Percentiles rank a stretch among this genome's conserved stretches.
Evolutionary conservation across 1,140 invertebrate genomes (phyloP).

Genomic region (Drosophila persimilis): DNA sequence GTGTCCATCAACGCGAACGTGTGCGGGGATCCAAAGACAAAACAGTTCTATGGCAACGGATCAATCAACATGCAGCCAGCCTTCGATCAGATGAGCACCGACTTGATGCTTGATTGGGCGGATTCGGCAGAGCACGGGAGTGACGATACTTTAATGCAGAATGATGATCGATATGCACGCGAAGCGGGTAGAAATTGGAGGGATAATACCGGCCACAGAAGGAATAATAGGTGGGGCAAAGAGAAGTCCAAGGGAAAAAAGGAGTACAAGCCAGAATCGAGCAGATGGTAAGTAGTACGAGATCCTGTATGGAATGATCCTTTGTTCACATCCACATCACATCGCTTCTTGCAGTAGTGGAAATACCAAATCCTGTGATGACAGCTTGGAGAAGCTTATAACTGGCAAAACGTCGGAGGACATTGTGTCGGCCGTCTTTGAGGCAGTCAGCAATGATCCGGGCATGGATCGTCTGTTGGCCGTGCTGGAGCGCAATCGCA

Average conservation of each 20-base stretch:
- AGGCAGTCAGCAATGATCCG: conserved; percentile 58
- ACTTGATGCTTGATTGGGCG: neutral
- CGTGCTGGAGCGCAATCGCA: conserved; percentile 55
- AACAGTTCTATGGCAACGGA: conserved; percentile 68
- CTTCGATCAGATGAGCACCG: neutral
- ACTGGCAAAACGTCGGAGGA: conserved; percentile 44
- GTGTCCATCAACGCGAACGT: conserved; percentile 66
- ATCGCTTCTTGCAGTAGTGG: too few species aligned
- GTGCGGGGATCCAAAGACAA: conserved; percentile 58
- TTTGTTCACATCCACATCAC: too few species aligned
- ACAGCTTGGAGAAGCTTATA: conserved; percentile 37
- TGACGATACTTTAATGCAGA: conserved; percentile 1
- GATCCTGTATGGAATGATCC: too few species aligned
- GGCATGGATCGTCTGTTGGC: conserved; percentile 41
- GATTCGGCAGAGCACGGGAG: conserved; percentile 1
- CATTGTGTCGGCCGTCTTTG: conserved; percentile 57
- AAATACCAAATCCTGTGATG: neutral
- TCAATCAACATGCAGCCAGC: conserved; percentile 53
- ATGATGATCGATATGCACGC: neutral
- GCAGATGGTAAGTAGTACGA: too few species aligned
- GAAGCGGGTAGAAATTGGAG: neutral
- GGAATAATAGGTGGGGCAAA: neutral
- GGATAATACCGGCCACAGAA: neutral
- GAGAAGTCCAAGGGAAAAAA: neutral
- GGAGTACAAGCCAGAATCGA: too few species aligned